A percentile compares a stretch with the other conserved stretches of the same genome.
Evolutionary conservation across 2,113 vertebrate species (phyloP).

Genomic region (Excalfactoria chinensis): DNA sequence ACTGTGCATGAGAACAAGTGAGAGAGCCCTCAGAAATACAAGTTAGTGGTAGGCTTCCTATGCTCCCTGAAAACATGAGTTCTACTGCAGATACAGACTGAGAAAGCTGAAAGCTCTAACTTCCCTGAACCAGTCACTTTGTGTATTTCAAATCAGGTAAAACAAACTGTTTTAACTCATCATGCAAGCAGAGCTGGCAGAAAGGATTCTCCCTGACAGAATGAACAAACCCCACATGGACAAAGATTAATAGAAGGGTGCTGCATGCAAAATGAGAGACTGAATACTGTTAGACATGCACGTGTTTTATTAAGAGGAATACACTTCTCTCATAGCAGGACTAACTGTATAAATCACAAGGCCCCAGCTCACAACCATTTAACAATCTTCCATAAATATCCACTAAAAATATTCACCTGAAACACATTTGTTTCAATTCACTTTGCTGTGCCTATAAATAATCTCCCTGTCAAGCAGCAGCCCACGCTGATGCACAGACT

Average conservation of each 20-base stretch:
- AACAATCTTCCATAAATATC: constrained; percentile 44
- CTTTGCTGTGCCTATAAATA: constrained; percentile 37
- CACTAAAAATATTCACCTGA: constrained; percentile 44
- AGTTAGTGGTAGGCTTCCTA: neutral
- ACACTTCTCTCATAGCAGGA: neutral
- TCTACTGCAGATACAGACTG: neutral
- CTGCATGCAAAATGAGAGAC: constrained; percentile 36
- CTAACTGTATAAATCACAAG: constrained; percentile 12
- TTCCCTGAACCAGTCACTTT: neutral
- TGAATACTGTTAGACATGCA: neutral
- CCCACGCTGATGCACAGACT: constrained; percentile 29
- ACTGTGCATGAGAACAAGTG: neutral
- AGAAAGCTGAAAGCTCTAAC: neutral
- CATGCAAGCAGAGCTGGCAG: neutral
- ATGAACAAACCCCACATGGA: neutral
- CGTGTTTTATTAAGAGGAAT: constrained; percentile 57
- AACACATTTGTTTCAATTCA: constrained; percentile 47
- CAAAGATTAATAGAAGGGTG: constrained; percentile 35
- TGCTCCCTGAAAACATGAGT: neutral
- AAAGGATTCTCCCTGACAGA: constrained; percentile 2
- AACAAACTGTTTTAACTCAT: constrained; percentile 14
- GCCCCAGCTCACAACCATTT: constrained; percentile 5
- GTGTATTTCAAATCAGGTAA: constrained; percentile 6
- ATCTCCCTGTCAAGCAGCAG: constrained; percentile 27
- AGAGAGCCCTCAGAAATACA: neutral